phyloP scores from a whole-genome alignment of 1,140 invertebrate species.

The Lordiphosa collinella region DNA sequence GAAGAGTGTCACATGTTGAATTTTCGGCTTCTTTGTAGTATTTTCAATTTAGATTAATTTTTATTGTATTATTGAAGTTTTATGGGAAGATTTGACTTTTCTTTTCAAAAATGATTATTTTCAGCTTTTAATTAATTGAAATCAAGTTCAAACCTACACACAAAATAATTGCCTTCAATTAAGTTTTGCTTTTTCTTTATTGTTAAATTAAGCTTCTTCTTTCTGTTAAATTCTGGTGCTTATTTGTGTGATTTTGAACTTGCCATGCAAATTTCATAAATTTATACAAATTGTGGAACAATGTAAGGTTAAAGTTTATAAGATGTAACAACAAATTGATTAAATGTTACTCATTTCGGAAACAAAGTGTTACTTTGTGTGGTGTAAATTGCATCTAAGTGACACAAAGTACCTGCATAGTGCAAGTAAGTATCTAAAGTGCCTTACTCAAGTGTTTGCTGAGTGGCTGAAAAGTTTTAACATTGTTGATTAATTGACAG shows the following conservation, averaged over 20 bases:
- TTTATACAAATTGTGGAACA: background rate
- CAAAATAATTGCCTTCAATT: constrained; percentile 63
- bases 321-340: background rate
- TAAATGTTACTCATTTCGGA: background rate
- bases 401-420: too few species aligned
- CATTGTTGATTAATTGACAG: too few species aligned
- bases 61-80: constrained; percentile 29
- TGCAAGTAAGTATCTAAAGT: too few species aligned
- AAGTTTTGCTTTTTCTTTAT: constrained; percentile 31
- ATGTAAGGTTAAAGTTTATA: too few species aligned
- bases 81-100: constrained; percentile 27
- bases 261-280: constrained; percentile 20
- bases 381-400: background rate
- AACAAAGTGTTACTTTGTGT: background rate
- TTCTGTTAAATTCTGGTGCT: background rate
- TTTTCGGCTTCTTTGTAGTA: constrained; percentile 45
- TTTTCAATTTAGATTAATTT: constrained; percentile 14
- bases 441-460: too few species aligned
- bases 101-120: constrained; percentile 7
- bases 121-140: constrained; percentile 42
- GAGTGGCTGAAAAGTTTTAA: too few species aligned
- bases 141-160: constrained; percentile 39
- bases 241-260: too few species aligned
- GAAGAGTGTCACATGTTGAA: constrained; percentile 20
- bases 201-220: constrained; percentile 49